Evolutionary conservation across 1,140 invertebrate genomes (phyloP), one percentile per base, ranked within the genome.

Genomic region (Dendrolimus punctatus): DNA sequence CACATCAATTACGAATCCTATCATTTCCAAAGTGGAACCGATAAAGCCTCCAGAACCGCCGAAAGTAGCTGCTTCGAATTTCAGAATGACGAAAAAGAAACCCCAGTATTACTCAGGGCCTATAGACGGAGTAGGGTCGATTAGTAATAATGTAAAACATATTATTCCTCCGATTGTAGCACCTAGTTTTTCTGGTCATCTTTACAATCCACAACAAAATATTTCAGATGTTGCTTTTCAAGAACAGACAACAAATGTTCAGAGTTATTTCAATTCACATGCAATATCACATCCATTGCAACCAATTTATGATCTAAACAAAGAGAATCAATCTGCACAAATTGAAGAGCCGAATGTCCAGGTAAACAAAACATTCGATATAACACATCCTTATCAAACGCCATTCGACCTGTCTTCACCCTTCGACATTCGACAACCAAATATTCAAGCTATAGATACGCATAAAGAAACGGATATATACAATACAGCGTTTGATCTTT

Each of bases 21-120:
- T 8, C 9, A 8, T 6, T 8, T 37, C 46, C 41, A 6, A 36
- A 49, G 6, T 55, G 45, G 66, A 67, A 54, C 51, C 62, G n/a
- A 57, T 56, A 38, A 77, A 68, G 49, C 36, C 66, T 23, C 36
- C 55, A 8, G 77, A 84, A 54, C 81, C 81, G 8, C 77, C 80
- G 8, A 85, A 82, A 69, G 8, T 71, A 8, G 58, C 67, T 8
- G 76, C 62, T 44, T 42, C 68, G 2, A 86, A 76, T 55, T 87
- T 71, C 54, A 76, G 85, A 64, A 72, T 87, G 73, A 73, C 61
- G 5, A 85, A 82, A 39, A 87, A 85, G 58, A 68, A 71, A 53
- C 81, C 80, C 5, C 79, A 85, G 51, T 88, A 88, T 64, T 88
- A 87, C 60, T 76, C 85, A 0, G 87, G 87, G 5, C 85, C 87